Base-by-base conservation (phyloP, 2,888 invertebrate species). In the Thera britannica region DNA sequence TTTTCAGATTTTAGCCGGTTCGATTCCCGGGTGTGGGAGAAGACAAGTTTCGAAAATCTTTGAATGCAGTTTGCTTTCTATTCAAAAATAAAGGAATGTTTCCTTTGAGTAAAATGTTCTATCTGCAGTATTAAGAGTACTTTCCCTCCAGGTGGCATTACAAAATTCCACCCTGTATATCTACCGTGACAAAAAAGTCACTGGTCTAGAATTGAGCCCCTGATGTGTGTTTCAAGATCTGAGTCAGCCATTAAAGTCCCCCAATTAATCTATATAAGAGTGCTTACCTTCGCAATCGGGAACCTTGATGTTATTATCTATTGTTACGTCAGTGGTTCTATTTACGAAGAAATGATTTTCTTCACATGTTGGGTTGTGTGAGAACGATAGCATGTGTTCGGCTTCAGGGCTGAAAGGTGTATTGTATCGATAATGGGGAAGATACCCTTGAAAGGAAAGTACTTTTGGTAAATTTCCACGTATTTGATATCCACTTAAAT, bases 361-460 rank as follows among this genome's bases (percentile, higher is more conserved):
- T 55, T 73, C 67, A 68, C 69, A 74, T 67, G 38, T 65, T 38
- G 44, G 48, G 56, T 77, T 65, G 38, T 69, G 67, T 75, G 75
- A 48, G 74, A 77, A 54, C 41, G 44, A 4, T 46, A 38, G 60
- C 77, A 78, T 73, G 58, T 71, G 73, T 65, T 54, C 48, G 54
- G 9, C 12, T 62, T 77, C 72, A 65, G 46, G 56, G 65, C 57
- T 9, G 12, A 63, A 55, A 52, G 12, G 34, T 54, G 54, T 56
- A 55, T 44, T 56, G 54, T 57, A 60, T 46, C 51, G 48, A 11
- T 12, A 52, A 23, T 38, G 48, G 36, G 2, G 46, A 11, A 38
- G 36, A 57, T 55, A 35, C 41, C 67, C 68, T 65, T 67, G 67
- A 59, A 58, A 61, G 38, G 34, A 68, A 62, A 60, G 58, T 44